phyloP scores from a whole-genome alignment of 2,888 invertebrate species.

The Malacosoma neustria region DNA sequence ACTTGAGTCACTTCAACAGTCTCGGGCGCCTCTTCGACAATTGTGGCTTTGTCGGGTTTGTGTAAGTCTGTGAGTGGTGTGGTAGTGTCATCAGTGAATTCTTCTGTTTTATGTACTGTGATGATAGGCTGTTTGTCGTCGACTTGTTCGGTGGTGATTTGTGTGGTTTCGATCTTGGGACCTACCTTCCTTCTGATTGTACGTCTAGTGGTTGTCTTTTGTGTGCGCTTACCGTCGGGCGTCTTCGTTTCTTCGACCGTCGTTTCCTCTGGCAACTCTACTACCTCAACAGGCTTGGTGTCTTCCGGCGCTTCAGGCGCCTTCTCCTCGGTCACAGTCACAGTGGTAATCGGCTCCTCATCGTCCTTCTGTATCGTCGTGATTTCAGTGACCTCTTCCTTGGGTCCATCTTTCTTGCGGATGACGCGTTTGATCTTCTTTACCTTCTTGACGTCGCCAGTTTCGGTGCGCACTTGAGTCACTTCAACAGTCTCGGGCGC shows the following conservation, averaged over 20 bases:
- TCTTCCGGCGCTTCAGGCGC: conserved; percentile 21
- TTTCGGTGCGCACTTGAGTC: conserved; percentile 6
- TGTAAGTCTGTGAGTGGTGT: conserved; percentile 17
- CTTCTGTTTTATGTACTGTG: conserved; percentile 32
- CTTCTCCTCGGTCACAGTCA: conserved; percentile 15
- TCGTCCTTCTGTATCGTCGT: too few species aligned
- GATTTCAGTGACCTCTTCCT: too few species aligned
- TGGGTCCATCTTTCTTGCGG: neutral
- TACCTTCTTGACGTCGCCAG: conserved; percentile 22
- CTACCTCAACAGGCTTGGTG: neutral
- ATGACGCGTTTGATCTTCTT: conserved; percentile 10
- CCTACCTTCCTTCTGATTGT: conserved; percentile 47
- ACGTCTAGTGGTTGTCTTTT: conserved; percentile 35
- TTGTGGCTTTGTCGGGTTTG: neutral
- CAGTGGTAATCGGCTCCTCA: conserved; percentile 2
- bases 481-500: conserved; percentile 3
- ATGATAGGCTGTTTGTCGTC: conserved; percentile 29
- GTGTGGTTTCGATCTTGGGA: conserved; percentile 23
- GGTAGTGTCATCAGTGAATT: conserved; percentile 22
- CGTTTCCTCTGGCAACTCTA: too few species aligned
- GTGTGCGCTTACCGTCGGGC: conserved; percentile 26
- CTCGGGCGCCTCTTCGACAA: neutral
- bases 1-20: conserved; percentile 5
- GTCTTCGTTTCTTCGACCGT: neutral
- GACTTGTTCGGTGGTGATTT: conserved; percentile 8